Evolutionary conservation across 2,113 vertebrate genomes (phyloP), one percentile per base, ranked within the genome.

Genomic region (Suncus etruscus): DNA sequence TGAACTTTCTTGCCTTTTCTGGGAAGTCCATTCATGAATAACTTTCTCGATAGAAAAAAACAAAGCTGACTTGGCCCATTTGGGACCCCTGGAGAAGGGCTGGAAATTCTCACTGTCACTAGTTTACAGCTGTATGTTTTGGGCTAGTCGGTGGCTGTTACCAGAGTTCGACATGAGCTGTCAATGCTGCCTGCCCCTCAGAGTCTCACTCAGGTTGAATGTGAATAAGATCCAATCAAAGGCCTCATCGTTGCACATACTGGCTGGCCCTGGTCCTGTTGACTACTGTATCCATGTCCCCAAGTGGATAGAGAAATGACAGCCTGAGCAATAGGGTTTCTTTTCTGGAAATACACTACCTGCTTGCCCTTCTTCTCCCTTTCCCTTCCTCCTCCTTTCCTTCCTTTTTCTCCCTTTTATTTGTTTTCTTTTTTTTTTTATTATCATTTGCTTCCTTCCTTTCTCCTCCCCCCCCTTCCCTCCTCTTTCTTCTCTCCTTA

Each of bases 61-160:
- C 8, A 48, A 78, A 80, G 47, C 18, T 29, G 54, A 6, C 2
- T 50, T 50, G 85, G 29, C 31, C 31, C 18, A 4, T 65, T 39
- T 14, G 45, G 58, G 25, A 51, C 12, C 20, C 4, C 27, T 25
- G 61, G 20, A 61, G 63, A 25, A 63, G n/a, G 15, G 79, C 65
- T 74, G 76, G 63, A 83, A 39, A 20, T 68, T 32, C 45, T 10
- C 50, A 1, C 63, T 25, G 15, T 32, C 31, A 70, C 54, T 50
- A 2, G 76, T 51, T 73, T 47, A 81, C 68, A 77, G n/a, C 65
- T 83, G 63, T 84, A 86, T 92, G 83, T 82, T 79, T 76, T 77
- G 70, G 74, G 65, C 31, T 6, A 47, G 69, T 50, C 51, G 22
- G 54, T 76, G 12, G 20, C 2, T 31, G 72, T 18, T 90, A 63